Evolutionary conservation across 2,888 invertebrate genomes (phyloP).

Genomic region (Argynnis bischoffii): DNA sequence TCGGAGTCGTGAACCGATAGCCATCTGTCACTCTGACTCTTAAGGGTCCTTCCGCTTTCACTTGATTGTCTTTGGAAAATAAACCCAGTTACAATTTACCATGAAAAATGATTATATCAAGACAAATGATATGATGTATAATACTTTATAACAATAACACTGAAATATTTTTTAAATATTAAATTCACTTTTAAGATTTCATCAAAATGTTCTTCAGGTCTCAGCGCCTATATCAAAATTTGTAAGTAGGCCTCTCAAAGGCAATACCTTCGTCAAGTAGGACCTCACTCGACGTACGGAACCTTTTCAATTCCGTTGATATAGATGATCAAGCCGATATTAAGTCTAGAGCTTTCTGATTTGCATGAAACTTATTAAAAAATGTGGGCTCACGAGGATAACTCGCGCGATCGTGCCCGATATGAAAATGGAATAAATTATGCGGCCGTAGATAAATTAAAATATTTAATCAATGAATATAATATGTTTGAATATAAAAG

Average conservation of each 20-base stretch:
- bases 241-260: constrained; percentile 63
- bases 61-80: constrained; percentile 23
- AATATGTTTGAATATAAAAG: constrained; percentile 12
- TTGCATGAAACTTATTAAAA: constrained; percentile 79
- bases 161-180: background rate
- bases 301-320: constrained; percentile 72
- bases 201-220: constrained; percentile 44
- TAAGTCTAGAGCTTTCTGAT: constrained; percentile 65
- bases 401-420: constrained; percentile 44
- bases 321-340: constrained; percentile 68
- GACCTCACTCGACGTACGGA: constrained; percentile 66
- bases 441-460: constrained; percentile 39
- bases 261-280: constrained; percentile 73
- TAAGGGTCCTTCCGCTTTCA: constrained; percentile 33
- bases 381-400: constrained; percentile 52
- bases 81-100: constrained; percentile 4
- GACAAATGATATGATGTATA: too few species aligned
- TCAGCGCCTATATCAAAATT: constrained; percentile 59
- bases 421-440: constrained; percentile 57
- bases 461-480: constrained; percentile 31
- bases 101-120: background rate
- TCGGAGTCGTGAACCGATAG: constrained; percentile 43
- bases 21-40: constrained; percentile 41
- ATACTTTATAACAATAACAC: too few species aligned
- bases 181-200: constrained; percentile 13